Conservation (phyloP, 2,888 invertebrate species). For the Cheilosia soror region DNA sequence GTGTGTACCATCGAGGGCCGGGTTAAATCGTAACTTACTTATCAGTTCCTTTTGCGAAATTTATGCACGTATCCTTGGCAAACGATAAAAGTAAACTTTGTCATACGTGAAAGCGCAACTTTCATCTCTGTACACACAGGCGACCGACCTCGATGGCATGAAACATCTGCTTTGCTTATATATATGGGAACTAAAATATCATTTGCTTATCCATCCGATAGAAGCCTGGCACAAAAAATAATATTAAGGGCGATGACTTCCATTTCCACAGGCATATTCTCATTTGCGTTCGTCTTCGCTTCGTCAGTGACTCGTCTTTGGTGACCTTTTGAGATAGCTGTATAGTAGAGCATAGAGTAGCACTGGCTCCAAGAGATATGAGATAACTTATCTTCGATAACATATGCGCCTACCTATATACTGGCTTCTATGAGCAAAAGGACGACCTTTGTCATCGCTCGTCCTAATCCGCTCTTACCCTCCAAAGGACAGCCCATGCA, state of each 20-base stretch:
- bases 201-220: slow-evolving; percentile 73
- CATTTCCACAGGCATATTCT: slow-evolving; percentile 15
- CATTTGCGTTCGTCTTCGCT: slow-evolving; percentile 42
- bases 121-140: slow-evolving; percentile 43
- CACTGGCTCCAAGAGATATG: slow-evolving; percentile 49
- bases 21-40: slow-evolving; percentile 75
- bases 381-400: slow-evolving; percentile 63
- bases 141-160: slow-evolving; percentile 28
- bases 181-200: slow-evolving; percentile 61
- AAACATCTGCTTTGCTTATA: slow-evolving; percentile 62
- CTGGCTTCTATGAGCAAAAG: slow-evolving; percentile 19
- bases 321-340: slow-evolving; percentile 37
- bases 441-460: not conserved
- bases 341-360: slow-evolving; percentile 3
- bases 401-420: slow-evolving; percentile 62
- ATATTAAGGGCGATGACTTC: slow-evolving; percentile 64
- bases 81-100: slow-evolving; percentile 76
- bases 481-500: slow-evolving; percentile 14
- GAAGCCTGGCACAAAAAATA: slow-evolving; percentile 40
- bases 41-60: slow-evolving; percentile 75
- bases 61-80: slow-evolving; percentile 75
- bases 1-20: slow-evolving; percentile 29
- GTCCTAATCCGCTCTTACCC: slow-evolving; percentile 35
- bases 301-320: slow-evolving; percentile 42
- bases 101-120: slow-evolving; percentile 75